Evolutionary conservation across 1,140 invertebrate genomes (phyloP).

Genomic region (Drosophila ananassae): DNA sequence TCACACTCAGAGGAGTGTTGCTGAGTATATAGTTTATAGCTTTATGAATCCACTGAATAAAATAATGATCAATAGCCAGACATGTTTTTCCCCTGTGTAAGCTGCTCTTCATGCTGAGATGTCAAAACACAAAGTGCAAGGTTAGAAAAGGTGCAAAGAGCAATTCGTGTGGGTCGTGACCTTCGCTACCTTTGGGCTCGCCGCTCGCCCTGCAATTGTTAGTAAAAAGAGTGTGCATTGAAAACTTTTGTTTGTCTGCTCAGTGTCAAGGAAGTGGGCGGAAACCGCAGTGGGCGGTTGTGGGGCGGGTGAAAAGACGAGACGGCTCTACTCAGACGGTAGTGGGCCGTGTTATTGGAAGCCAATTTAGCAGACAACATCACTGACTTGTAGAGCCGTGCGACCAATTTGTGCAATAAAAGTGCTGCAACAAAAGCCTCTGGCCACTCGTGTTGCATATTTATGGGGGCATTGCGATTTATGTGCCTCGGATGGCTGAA

Average conservation of each 20-base stretch:
- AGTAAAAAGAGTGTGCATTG: slow-evolving; percentile 27
- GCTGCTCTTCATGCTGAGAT: background rate
- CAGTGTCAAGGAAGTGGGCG: slow-evolving; percentile 2
- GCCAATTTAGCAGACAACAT: slow-evolving; percentile 61
- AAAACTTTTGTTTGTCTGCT: slow-evolving; percentile 43
- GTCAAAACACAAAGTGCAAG: slow-evolving; percentile 5
- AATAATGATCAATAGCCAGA: background rate
- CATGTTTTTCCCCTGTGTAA: background rate
- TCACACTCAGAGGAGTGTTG: too few species aligned
- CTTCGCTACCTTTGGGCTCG: slow-evolving; percentile 30
- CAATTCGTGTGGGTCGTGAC: slow-evolving; percentile 14
- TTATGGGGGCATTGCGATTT: slow-evolving; percentile 65
- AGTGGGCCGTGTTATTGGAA: slow-evolving; percentile 50
- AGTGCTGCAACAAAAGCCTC: slow-evolving; percentile 38
- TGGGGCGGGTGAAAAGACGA: background rate
- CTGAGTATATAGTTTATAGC: too few species aligned
- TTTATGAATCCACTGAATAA: background rate
- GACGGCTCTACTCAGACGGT: background rate
- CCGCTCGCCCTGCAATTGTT: slow-evolving; percentile 26
- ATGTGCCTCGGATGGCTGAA: slow-evolving; percentile 49
- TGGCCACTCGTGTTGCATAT: slow-evolving; percentile 61
- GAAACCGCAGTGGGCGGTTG: background rate
- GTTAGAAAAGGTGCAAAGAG: slow-evolving; percentile 2
- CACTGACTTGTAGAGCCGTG: slow-evolving; percentile 20
- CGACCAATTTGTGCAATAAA: slow-evolving; percentile 64